Evolutionary conservation across 2,113 vertebrate species (phyloP), one percentile per base, ranked within the genome.

Genomic region (Henicopernis longicauda): DNA sequence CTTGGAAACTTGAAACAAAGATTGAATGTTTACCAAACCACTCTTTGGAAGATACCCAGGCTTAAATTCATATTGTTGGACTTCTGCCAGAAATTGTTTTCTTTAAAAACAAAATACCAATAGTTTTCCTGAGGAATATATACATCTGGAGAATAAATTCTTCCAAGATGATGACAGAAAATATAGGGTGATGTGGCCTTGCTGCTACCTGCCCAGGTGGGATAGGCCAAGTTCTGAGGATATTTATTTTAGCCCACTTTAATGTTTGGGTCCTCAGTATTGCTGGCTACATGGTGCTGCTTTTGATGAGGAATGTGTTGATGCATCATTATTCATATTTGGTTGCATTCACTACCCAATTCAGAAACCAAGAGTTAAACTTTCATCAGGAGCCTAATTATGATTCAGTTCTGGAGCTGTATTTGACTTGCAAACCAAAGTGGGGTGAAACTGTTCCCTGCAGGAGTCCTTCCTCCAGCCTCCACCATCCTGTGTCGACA

Each of bases 371-470:
- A 62, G 58, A 86, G 62, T 80, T 91, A 66, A 86, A 57, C 63
- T 88, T 93, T 83, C 82, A 94, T 16, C 32, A 73, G 66, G 26
- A 93, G 23, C 36, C 34, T 84, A 85, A 59, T 93, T 89, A 71
- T 82, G 61, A 96, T 93, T 96, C 82, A 66, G 47, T 86, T 84
- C 55, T 86, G 45, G 63, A 92, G 23, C 23, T 86, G 34, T 54
- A 83, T 92, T 93, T 88, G 74, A 95, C 94, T 92, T 90, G 74
- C 63, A 92, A 94, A 90, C 79, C 65, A n/a, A 92, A 96, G 58
- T 21, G 50, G 49, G 47, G 32, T 90, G 63, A 85, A 95, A 74
- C 31, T 58, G 14, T 86, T 96, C 76, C 38, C 69, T 74, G 67
- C 36, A 82, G 61, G 52, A 86, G 92, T 83, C n/a, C 45, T 92